phyloP scores from a whole-genome alignment of 2,888 invertebrate species.

The Mimachlamys varia region DNA sequence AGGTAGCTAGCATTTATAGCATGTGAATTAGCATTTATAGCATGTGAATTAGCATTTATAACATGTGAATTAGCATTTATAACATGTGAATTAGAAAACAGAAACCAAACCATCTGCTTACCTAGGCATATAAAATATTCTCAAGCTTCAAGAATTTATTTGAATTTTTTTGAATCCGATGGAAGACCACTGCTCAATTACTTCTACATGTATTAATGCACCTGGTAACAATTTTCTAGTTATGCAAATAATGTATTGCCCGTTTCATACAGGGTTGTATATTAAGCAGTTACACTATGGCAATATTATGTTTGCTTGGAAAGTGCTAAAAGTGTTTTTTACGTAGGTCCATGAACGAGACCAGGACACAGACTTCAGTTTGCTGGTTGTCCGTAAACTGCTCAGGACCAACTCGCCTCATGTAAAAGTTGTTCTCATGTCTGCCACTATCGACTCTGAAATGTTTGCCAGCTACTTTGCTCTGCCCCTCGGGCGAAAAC shows the following conservation, averaged over 20 bases:
- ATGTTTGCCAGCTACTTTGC: conserved; percentile 89
- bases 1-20: conserved; percentile 81
- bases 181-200: too few relatives aligned
- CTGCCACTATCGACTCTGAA: conserved; percentile 92
- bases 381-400: conserved; percentile 91
- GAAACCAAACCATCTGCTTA: too few relatives aligned
- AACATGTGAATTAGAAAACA: not conserved
- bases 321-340: conserved; percentile 5
- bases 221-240: too few relatives aligned
- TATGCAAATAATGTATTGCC: too few relatives aligned
- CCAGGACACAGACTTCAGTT: conserved; percentile 94
- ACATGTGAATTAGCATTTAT: not conserved
- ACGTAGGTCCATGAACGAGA: conserved; percentile 93
- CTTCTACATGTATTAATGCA: too few relatives aligned
- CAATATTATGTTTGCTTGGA: too few relatives aligned
- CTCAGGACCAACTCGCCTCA: conserved; percentile 86
- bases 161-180: too few relatives aligned
- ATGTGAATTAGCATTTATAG: not conserved
- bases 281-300: too few relatives aligned
- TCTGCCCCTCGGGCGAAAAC: conserved; percentile 75
- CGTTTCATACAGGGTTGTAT: too few relatives aligned
- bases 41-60: not conserved
- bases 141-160: too few relatives aligned
- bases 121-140: too few relatives aligned
- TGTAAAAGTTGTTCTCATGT: conserved; percentile 92